phyloP scores from a whole-genome alignment of 2,888 invertebrate genomes.

The Apamea crenata region DNA sequence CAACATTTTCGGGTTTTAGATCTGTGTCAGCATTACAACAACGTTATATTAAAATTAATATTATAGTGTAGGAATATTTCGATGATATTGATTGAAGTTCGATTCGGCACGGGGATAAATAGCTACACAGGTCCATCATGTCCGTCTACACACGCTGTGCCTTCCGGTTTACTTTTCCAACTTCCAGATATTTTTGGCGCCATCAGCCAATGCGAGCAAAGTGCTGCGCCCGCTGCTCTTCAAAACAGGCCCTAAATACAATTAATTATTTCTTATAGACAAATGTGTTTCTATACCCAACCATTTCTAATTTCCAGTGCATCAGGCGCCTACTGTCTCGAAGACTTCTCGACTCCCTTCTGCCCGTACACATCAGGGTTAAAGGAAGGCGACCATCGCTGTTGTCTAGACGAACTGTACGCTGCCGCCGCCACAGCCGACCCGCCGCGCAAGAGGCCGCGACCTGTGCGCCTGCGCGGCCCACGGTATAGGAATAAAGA shows the following conservation, averaged over 20 bases:
- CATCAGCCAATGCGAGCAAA: too few relatives aligned
- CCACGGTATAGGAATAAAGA: slow-evolving; percentile 70
- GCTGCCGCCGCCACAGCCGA: slow-evolving; percentile 79
- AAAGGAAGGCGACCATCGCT: slow-evolving; percentile 92
- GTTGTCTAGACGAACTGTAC: slow-evolving; percentile 91
- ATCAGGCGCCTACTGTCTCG: slow-evolving; percentile 93
- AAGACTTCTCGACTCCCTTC: slow-evolving; percentile 92
- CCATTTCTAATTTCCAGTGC: slow-evolving; percentile 83
- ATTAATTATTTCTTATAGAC: too few relatives aligned
- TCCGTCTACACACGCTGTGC: too few relatives aligned
- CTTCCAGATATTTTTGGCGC: too few relatives aligned
- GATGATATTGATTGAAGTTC: neutral
- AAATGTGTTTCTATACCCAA: too few relatives aligned
- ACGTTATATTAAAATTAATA: too few relatives aligned
- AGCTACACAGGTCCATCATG: too few relatives aligned
- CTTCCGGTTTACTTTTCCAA: too few relatives aligned
- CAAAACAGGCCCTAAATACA: too few relatives aligned
- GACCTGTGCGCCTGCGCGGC: slow-evolving; percentile 77
- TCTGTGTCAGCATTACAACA: neutral
- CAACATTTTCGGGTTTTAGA: neutral
- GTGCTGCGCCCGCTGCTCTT: too few relatives aligned
- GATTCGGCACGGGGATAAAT: neutral
- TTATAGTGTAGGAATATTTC: neutral
- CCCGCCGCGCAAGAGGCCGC: slow-evolving; percentile 78
- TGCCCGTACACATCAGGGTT: slow-evolving; percentile 92